These are phyloP conservation scores for Amphipyra tragopoginis DNA, from an alignment of 2,888 invertebrate species.

Conservation along the genomic window DNA sequence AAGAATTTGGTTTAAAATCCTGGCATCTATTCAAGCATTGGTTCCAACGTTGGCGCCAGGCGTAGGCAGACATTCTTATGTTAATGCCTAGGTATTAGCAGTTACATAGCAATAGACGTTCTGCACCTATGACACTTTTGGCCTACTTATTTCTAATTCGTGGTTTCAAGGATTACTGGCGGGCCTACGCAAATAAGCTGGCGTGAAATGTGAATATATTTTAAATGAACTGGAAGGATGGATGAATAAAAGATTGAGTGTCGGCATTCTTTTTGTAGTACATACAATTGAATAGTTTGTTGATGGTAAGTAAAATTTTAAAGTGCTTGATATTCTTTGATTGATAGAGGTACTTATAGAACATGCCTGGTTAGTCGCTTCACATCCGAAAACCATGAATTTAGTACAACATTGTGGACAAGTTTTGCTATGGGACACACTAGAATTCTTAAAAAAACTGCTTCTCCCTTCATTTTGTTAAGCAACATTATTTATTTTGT, in stretches of 20 bases:
- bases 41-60: conserved; percentile 45
- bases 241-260: conserved; percentile 32
- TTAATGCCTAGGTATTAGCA: conserved; percentile 41
- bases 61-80: conserved; percentile 51
- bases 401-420: no score
- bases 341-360: no score
- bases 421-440: no score
- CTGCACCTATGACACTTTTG: conserved; percentile 55
- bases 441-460: no score
- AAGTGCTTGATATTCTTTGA: no score
- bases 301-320: no score
- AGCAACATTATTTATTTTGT: no score
- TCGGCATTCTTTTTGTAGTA: not conserved
- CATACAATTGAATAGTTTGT: no score
- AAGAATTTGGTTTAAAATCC: conserved; percentile 19
- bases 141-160: conserved; percentile 55
- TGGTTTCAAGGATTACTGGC: conserved; percentile 55
- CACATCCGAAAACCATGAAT: no score
- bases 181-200: conserved; percentile 54
- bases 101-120: conserved; percentile 28
- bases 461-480: no score
- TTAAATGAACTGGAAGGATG: conserved; percentile 26
- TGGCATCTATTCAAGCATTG: conserved; percentile 48
- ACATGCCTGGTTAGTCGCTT: no score
- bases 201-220: conserved; percentile 46